These are phyloP conservation scores for Neosilurus mollespiculum DNA, from an alignment of 2,797 vertebrate species.

Conservation along the genomic window DNA sequence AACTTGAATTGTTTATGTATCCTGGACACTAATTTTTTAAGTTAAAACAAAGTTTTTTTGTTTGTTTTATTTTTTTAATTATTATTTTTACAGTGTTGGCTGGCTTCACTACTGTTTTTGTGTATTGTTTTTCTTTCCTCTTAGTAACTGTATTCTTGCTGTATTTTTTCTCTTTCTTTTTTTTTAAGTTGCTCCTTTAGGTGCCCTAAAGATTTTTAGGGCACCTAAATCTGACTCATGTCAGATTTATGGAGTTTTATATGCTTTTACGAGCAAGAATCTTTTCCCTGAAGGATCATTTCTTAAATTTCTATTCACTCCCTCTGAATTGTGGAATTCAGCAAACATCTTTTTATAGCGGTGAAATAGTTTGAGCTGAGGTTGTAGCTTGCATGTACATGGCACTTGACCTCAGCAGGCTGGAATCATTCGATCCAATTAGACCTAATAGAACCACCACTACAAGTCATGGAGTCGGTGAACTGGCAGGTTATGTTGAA, in stretches of 20 bases:
- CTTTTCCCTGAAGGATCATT: too few species aligned
- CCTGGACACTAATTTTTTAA: too few species aligned
- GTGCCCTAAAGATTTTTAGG: too few species aligned
- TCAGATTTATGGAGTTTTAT: not conserved
- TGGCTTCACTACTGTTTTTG: not conserved
- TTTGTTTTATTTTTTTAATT: too few species aligned
- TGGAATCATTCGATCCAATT: not conserved
- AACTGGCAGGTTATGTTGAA: not conserved
- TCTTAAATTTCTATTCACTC: not conserved
- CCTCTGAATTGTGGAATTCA: not conserved
- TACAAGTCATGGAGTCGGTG: conserved; percentile 1
- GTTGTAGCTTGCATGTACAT: not conserved
- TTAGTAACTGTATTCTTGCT: too few species aligned
- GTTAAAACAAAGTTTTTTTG: too few species aligned
- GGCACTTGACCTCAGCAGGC: not conserved
- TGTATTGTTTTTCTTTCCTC: not conserved
- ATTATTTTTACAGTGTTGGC: too few species aligned
- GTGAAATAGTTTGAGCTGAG: too few species aligned
- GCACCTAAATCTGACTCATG: too few species aligned
- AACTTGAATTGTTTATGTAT: too few species aligned
- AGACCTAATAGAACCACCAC: not conserved
- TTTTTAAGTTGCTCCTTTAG: not conserved
- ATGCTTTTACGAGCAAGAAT: not conserved
- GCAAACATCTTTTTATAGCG: too few species aligned
- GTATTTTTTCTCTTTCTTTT: not conserved